Percentiles rank a stretch among this genome's conserved stretches.
phyloP scores from a whole-genome alignment of 2,113 vertebrate genomes.

The Panthera leo region DNA sequence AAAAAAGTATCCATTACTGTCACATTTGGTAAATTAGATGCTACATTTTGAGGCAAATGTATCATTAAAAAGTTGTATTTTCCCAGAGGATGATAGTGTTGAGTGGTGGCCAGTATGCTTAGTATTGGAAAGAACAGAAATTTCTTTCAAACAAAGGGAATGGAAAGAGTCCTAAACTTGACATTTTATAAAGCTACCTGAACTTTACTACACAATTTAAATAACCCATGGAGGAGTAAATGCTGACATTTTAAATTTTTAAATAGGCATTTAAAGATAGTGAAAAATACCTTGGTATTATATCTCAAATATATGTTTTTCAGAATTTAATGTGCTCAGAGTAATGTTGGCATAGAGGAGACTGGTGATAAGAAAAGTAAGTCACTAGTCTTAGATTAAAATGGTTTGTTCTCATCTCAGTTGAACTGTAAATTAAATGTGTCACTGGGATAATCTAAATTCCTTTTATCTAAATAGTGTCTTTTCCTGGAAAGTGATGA shows the following conservation, averaged over 20 bases:
- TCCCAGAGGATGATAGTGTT: not conserved
- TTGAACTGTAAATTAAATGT: not conserved
- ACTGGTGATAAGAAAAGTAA: not conserved
- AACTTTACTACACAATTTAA: not conserved
- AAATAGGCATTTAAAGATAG: not conserved
- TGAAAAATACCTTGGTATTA: not conserved
- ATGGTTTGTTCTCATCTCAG: not conserved
- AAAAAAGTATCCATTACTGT: not conserved
- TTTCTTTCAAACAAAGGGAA: not conserved
- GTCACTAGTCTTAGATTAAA: not conserved
- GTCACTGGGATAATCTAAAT: not conserved
- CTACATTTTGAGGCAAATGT: not conserved
- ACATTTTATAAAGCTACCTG: slow-evolving; percentile 2
- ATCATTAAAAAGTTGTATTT: not conserved
- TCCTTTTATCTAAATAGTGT: not conserved
- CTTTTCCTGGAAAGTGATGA: not conserved
- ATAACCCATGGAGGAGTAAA: not conserved
- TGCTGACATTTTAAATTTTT: not conserved
- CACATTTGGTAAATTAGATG: not conserved
- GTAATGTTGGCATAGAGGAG: not conserved
- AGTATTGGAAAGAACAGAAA: not conserved
- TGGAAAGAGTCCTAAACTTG: not conserved
- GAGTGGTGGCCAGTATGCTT: not conserved
- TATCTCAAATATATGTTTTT: slow-evolving; percentile 26
- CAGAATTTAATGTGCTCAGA: not conserved